These are phyloP conservation scores for Cryptoprocta ferox DNA, from an alignment of 2,797 vertebrate genomes.

Conservation along the genomic window DNA sequence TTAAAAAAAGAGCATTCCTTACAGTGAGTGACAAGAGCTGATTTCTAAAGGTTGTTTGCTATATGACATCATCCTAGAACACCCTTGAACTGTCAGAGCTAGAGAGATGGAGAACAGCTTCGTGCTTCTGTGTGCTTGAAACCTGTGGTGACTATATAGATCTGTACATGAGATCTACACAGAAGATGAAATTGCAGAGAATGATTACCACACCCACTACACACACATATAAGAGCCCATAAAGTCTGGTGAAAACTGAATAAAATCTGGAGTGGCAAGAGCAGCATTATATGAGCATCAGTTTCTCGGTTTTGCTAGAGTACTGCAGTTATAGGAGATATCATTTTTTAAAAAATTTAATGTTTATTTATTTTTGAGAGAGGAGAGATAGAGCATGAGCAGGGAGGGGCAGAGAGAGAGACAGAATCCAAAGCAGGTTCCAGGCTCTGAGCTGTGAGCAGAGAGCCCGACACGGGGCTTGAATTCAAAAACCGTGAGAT, in stretches of 20 bases:
- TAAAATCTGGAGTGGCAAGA: neutral
- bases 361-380: too few species aligned
- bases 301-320: neutral
- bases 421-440: too few species aligned
- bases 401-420: too few species aligned
- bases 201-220: neutral
- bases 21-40: neutral
- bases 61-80: neutral
- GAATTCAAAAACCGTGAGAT: too few species aligned
- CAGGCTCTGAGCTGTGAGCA: too few species aligned
- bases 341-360: neutral
- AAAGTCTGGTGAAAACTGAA: neutral
- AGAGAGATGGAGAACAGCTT: neutral
- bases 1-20: neutral
- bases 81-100: neutral
- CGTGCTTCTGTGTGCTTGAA: neutral
- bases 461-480: too few species aligned
- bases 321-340: neutral
- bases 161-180: neutral
- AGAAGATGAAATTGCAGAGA: neutral
- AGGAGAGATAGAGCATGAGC: too few species aligned
- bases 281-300: neutral
- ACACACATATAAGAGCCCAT: too few species aligned
- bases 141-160: neutral
- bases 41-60: neutral